Evolutionary conservation across 2,113 vertebrate genomes (phyloP).

Genomic region (Acanthochromis polyacanthus): DNA sequence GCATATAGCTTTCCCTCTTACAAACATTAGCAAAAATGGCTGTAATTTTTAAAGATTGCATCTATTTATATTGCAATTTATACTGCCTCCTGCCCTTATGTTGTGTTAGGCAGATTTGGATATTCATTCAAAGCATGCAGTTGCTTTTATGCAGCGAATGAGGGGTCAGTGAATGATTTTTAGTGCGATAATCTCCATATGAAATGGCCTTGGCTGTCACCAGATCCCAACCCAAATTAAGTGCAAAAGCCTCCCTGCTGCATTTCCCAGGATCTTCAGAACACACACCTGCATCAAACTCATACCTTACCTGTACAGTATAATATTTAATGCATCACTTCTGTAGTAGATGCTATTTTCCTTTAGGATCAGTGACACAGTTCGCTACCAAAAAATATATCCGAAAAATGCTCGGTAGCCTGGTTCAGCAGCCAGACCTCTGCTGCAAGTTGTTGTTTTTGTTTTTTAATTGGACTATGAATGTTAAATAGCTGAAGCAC

Average conservation of each 20-base stretch:
- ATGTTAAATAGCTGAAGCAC: conserved; percentile 14
- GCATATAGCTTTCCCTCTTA: too few relatives aligned
- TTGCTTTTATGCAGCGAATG: not conserved
- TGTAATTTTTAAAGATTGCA: too few relatives aligned
- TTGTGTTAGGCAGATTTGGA: not conserved
- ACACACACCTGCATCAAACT: not conserved
- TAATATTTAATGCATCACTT: not conserved
- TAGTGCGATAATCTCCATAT: not conserved
- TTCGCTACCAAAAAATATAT: conserved; percentile 16
- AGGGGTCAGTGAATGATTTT: not conserved
- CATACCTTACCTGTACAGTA: not conserved
- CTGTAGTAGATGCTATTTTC: conserved; percentile 12
- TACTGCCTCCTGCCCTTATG: too few relatives aligned
- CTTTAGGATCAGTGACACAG: conserved; percentile 8
- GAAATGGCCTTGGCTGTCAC: not conserved
- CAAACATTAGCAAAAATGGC: too few relatives aligned
- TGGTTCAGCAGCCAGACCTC: conserved; percentile 3
- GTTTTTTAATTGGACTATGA: conserved; percentile 8
- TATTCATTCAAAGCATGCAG: not conserved
- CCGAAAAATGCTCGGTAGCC: conserved; percentile 15
- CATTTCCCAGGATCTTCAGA: not conserved
- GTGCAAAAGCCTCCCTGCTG: not conserved
- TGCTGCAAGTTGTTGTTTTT: not conserved
- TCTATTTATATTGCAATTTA: too few relatives aligned
- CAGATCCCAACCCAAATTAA: not conserved